Conservation (phyloP, 2,797 vertebrate species). For the Cossypha polioptera region DNA sequence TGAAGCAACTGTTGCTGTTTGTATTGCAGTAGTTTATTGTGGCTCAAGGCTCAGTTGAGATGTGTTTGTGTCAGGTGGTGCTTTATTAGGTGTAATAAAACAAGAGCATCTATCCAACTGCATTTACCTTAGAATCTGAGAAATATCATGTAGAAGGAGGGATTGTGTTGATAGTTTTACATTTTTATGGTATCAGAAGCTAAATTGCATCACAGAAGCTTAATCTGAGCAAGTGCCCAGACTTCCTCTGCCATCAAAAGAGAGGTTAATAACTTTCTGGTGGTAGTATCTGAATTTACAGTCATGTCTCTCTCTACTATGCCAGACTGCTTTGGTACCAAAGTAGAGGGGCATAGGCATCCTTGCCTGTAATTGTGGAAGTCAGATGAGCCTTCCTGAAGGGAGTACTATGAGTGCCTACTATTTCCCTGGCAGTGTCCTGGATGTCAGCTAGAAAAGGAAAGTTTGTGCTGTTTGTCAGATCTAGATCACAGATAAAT, state of each 20-base stretch:
- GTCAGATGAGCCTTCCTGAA: background rate
- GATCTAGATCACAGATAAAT: background rate
- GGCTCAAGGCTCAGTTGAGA: background rate
- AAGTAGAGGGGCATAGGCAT: background rate
- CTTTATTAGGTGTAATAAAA: background rate
- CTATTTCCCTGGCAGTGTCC: background rate
- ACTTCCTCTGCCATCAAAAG: background rate
- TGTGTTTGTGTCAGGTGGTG: background rate
- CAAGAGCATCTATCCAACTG: background rate
- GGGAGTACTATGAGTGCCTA: background rate
- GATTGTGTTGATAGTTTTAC: background rate
- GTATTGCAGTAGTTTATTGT: background rate
- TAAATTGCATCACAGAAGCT: background rate
- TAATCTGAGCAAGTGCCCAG: background rate
- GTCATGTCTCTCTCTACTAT: background rate
- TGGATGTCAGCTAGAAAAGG: background rate
- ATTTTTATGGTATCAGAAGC: background rate
- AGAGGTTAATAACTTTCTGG: background rate
- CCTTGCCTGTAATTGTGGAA: background rate
- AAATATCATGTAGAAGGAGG: background rate
- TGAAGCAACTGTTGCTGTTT: background rate
- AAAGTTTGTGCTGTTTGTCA: background rate
- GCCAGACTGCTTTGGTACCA: background rate
- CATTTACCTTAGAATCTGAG: background rate
- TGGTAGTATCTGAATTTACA: background rate